phyloP scores from a whole-genome alignment of 2,797 vertebrate species.

The Kryptolebias ocellatus region DNA sequence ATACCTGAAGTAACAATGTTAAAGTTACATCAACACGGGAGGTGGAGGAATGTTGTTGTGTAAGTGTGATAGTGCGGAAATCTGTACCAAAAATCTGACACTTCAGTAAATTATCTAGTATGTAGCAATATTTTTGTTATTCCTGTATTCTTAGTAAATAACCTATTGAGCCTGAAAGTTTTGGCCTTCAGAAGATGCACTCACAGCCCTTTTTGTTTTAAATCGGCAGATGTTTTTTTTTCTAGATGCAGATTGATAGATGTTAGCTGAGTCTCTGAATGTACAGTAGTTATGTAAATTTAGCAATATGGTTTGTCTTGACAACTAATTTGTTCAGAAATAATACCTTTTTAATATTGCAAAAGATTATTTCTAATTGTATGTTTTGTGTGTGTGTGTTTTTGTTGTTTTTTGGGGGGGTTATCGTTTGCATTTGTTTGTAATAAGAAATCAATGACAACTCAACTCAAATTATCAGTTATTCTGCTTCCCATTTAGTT shows the following conservation, averaged over 20 bases:
- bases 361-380: slow-evolving; percentile 39
- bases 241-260: slow-evolving; percentile 45
- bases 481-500: not conserved
- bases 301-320: slow-evolving; percentile 36
- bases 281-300: slow-evolving; percentile 34
- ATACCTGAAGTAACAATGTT: slow-evolving; percentile 6
- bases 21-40: slow-evolving; percentile 19
- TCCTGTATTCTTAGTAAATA: slow-evolving; percentile 52
- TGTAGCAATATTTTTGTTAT: slow-evolving; percentile 29
- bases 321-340: slow-evolving; percentile 21
- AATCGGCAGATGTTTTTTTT: slow-evolving; percentile 41
- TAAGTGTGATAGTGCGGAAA: slow-evolving; percentile 7
- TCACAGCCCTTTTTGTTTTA: slow-evolving; percentile 49
- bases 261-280: slow-evolving; percentile 42
- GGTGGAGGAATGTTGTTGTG: slow-evolving; percentile 26
- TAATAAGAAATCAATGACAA: too few species aligned
- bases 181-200: slow-evolving; percentile 45
- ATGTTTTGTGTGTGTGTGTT: too few species aligned
- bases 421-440: too few species aligned
- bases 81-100: slow-evolving; percentile 8
- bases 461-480: too few species aligned
- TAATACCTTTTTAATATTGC: slow-evolving; percentile 21
- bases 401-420: too few species aligned
- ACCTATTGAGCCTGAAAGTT: slow-evolving; percentile 40
- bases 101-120: slow-evolving; percentile 15